phyloP scores from a whole-genome alignment of 2,113 vertebrate species.

The Heterotilapia buettikoferi region DNA sequence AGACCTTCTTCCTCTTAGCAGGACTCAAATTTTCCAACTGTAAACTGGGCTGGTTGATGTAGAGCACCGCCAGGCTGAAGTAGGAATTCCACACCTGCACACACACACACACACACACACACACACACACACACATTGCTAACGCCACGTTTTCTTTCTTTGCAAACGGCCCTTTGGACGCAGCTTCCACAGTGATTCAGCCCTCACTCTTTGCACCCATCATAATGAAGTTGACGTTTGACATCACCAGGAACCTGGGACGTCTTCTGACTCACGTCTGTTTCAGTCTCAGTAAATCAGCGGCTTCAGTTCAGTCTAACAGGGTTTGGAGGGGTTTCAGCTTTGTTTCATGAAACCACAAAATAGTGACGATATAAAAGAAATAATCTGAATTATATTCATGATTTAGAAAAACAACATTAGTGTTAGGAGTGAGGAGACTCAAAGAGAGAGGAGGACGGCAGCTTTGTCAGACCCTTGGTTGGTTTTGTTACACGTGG shows the following conservation, averaged over 20 bases:
- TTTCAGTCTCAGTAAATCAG: neutral
- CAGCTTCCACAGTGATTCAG: neutral
- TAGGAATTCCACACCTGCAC: slow-evolving; percentile 96
- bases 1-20: slow-evolving; percentile 90
- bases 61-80: slow-evolving; percentile 93
- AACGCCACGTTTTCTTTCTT: fast-evolving
- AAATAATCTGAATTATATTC: neutral
- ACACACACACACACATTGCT: neutral
- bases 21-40: slow-evolving; percentile 87
- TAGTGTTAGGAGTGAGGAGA: fast-evolving
- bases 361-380: fast-evolving
- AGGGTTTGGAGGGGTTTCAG: fast-evolving
- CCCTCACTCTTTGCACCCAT: neutral
- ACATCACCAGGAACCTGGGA: neutral
- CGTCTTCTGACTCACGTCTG: fast-evolving
- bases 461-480: neutral
- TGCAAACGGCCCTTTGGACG: fast-evolving
- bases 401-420: no score
- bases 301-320: fast-evolving
- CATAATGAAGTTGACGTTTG: neutral
- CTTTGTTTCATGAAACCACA: neutral
- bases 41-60: slow-evolving; percentile 97
- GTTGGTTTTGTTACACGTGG: neutral
- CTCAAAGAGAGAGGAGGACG: fast-evolving
- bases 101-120: neutral